Conservation (phyloP, 2,797 vertebrate genomes). For the Gouania willdenowi region DNA sequence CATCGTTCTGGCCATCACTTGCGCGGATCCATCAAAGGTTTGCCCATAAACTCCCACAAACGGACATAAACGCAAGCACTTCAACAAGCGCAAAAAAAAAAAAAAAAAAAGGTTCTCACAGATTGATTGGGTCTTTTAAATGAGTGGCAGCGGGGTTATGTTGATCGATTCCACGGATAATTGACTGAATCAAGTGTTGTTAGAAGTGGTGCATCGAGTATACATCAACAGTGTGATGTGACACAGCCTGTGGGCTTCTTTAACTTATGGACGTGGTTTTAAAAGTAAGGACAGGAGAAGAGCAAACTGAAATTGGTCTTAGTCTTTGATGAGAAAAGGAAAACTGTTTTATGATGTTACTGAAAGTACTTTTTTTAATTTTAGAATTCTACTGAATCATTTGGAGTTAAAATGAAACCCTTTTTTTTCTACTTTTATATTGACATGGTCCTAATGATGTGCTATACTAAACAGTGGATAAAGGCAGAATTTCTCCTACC, state of each 20-base stretch:
- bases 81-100: too few relatives aligned
- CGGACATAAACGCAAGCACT: too few relatives aligned
- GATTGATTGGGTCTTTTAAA: conserved; percentile 62
- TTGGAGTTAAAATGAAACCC: too few relatives aligned
- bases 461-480: too few relatives aligned
- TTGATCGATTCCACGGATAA: conserved; percentile 64
- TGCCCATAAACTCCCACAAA: not conserved
- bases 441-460: too few relatives aligned
- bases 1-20: conserved; percentile 39
- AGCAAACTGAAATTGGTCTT: too few relatives aligned
- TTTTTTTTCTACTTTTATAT: too few relatives aligned
- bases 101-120: conserved; percentile 30
- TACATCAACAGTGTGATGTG: conserved; percentile 32
- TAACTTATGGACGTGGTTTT: conserved; percentile 20
- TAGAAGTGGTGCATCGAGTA: conserved; percentile 49
- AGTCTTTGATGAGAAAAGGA: too few relatives aligned
- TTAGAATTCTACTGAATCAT: too few relatives aligned
- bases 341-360: too few relatives aligned
- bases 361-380: too few relatives aligned
- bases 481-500: too few relatives aligned
- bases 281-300: conserved; percentile 8
- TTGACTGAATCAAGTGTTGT: conserved; percentile 64
- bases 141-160: conserved; percentile 47
- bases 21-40: conserved; percentile 48
- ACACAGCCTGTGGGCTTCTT: conserved; percentile 27